Evolutionary conservation across 1,140 invertebrate genomes (phyloP), one percentile per base, ranked within the genome.

Genomic region (Formica exsecta): DNA sequence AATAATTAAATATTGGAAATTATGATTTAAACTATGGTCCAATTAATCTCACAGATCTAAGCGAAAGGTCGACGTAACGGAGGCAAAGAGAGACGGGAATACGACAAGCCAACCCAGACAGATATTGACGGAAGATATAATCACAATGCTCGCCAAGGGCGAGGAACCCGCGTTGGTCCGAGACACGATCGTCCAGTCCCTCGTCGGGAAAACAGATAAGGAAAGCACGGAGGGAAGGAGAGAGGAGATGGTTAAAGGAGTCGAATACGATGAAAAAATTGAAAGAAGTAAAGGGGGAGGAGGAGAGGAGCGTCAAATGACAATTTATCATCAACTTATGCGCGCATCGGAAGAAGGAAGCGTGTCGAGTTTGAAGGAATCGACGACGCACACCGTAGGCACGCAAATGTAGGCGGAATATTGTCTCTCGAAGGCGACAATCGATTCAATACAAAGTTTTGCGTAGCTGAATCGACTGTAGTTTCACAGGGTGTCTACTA

Each of bases 251-350:
- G 7, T 41, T 13, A 6, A 11, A 1, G 16, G 2, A 6, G n/a
- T 29, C 2, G 29, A 70, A 66, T 13, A 44, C 8, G 16, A 13
- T 8, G 36, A 9, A 22, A 22, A 29, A n/a, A n/a, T n/a, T 13
- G 36, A 65, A 41, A 77, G 73, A 8, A 77, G 8, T 7, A 77
- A n/a, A 64, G 81, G 74, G 7, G 77, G 77, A 13, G 79, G 66
- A 16, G 13, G 13, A 65, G 11, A 57, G 25, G 79, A 73, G 7
- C 36, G 22, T 0, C 22, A 11, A n/a, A 13, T 11, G 11, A 85
- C 1, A 48, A 59, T 29, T 32, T 64, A 32, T 66, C 38, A 75
- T 25, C 19, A 85, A 9, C 64, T 85, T 38, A 25, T 29, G 41
- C 36, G 13, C 16, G 19, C 16, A 38, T 41, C 11, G 11, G 19